phyloP scores from a whole-genome alignment of 37 sponge, comb jelly and placozoan species.

The Hexactinellida sp. region DNA sequence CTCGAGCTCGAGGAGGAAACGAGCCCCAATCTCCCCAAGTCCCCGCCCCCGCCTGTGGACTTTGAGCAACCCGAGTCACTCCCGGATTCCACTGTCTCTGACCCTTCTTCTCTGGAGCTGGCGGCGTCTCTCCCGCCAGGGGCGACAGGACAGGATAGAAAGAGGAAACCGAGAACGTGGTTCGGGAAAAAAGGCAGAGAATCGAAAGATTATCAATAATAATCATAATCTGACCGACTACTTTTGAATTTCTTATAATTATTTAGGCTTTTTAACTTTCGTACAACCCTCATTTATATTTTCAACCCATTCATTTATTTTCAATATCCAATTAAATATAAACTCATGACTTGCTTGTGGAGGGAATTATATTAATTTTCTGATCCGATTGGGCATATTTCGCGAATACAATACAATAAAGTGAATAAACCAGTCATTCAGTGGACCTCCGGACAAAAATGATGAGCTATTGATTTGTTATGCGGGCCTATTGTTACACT shows the following conservation, averaged over 20 bases:
- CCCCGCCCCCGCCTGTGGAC: not conserved
- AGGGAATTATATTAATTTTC: no score
- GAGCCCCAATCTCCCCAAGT: not conserved
- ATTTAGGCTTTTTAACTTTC: not conserved
- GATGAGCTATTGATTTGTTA: no score
- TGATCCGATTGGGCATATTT: no score
- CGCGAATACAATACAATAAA: no score
- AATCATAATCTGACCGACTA: no score
- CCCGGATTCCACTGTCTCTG: not conserved
- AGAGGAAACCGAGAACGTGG: not conserved
- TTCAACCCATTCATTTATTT: not conserved
- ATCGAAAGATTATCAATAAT: not conserved
- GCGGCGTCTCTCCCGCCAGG: not conserved
- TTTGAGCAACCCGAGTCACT: slow-evolving; percentile 18
- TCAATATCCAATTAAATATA: no score
- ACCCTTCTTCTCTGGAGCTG: not conserved
- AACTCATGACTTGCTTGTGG: no score
- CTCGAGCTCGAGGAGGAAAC: not conserved
- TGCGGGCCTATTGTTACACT: no score
- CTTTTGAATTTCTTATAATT: not conserved
- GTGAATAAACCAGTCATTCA: no score
- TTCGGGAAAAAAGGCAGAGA: slow-evolving; percentile 2
- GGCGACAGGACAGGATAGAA: not conserved
- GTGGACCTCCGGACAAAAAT: no score
- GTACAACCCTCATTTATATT: not conserved